Base-by-base conservation (phyloP, 2,797 vertebrate genomes). In the Vultur gryphus region DNA sequence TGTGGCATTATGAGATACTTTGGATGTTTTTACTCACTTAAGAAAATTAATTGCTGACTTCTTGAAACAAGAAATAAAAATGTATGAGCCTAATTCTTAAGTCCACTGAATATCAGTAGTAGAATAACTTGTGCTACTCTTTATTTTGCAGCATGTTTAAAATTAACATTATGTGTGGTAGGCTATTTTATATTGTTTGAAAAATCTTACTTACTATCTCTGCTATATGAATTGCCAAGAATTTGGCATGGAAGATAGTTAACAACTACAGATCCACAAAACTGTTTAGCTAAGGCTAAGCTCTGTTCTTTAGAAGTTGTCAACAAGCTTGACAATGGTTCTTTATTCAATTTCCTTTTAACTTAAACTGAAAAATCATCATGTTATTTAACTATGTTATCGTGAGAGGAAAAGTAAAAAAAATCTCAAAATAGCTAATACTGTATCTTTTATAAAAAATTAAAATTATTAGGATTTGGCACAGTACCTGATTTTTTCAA, bases 1-100 rank as follows among this genome's bases (percentile, higher is more conserved):
- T 97, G 91, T 35, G 70, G 65, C 95, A 90, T 96, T 97, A 95
- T 96, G 90, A 97, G 80, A 92, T 92, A 35, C 61, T 89, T 93
- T 69, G 52, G 72, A 84, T 97, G 89, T 84, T 96, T 83, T 96
- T 95, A 94, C 93, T 97, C 95, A 87, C 55, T 94, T 95, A 92
- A 87, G 89, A 93, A 91, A 97, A 96, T 81, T 97, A 97, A 95
- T 95, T 96, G 88, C 90, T 97, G 95, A 72, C 78, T 95, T 94
- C 89, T 97, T 97, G 93, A 90, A 95, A 92, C 49, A 81, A 69
- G 91, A 96, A 93, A 95, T 92, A 94, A 98, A 97, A 98, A 95
- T 95, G 85, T 94, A 94, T 88, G 67, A 96, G 80, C 95, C 84
- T 93, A 96, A 59, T 97, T 95, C 93, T 82, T 26, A 83, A 94